phyloP scores from a whole-genome alignment of 2,113 vertebrate genomes.

The Alouatta palliata region DNA sequence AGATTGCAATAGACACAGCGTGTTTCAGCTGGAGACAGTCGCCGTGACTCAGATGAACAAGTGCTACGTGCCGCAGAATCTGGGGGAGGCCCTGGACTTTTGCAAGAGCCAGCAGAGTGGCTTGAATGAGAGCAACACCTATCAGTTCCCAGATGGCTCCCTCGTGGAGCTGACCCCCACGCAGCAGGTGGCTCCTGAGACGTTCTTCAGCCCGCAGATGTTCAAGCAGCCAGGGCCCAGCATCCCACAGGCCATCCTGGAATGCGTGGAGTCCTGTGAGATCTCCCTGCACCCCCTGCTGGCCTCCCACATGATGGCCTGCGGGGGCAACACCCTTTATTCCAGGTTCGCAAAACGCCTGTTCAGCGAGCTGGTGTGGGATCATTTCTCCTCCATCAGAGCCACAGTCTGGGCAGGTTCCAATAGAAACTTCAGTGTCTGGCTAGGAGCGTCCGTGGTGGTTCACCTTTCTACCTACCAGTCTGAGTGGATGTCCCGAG shows the following conservation, averaged over 20 bases:
- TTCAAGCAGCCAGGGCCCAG: not conserved
- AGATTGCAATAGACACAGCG: accelerated
- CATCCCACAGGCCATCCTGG: not conserved
- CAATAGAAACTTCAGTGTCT: constrained; percentile 84
- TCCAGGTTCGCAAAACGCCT: constrained; percentile 86
- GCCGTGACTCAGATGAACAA: accelerated
- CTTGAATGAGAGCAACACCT: accelerated
- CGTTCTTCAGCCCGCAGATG: constrained; percentile 43
- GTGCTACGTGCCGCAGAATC: not conserved
- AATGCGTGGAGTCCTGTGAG: constrained; percentile 78
- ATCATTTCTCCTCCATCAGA: constrained; percentile 68
- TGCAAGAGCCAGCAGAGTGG: accelerated
- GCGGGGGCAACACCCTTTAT: constrained; percentile 90
- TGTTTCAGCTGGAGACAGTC: not conserved
- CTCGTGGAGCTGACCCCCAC: not conserved
- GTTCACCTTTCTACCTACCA: constrained; percentile 90
- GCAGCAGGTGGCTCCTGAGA: constrained; percentile 51
- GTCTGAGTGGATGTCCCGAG: constrained; percentile 90
- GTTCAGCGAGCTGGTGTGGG: not conserved
- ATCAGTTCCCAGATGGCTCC: not conserved
- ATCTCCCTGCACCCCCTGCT: constrained; percentile 85
- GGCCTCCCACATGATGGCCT: constrained; percentile 87
- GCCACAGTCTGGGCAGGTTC: constrained; percentile 81
- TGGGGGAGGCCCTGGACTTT: not conserved
- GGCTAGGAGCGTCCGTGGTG: constrained; percentile 89